These are phyloP conservation scores for Ennomos fuscantarius DNA, from an alignment of 2,888 invertebrate species.

Conservation along the genomic window DNA sequence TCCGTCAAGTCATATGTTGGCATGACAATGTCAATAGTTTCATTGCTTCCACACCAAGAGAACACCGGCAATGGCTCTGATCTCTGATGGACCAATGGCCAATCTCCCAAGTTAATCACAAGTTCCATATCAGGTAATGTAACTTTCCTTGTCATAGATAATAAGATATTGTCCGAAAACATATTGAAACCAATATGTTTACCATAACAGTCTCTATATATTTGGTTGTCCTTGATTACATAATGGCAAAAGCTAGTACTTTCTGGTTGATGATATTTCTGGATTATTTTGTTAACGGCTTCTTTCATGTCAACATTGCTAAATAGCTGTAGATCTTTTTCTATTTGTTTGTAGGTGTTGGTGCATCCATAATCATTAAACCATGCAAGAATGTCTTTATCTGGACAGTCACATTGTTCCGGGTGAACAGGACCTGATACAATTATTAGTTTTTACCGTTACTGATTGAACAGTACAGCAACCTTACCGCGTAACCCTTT, in stretches of 20 bases:
- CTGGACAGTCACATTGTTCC: conserved; percentile 94
- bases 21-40: conserved; percentile 94
- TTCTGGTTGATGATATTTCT: conserved; percentile 90
- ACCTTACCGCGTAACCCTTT: too few relatives aligned
- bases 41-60: conserved; percentile 97
- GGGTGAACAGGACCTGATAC: conserved; percentile 88
- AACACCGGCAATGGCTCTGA: conserved; percentile 91
- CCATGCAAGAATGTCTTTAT: conserved; percentile 87
- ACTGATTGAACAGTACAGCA: too few relatives aligned
- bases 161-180: conserved; percentile 95
- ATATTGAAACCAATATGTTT: conserved; percentile 98
- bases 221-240: conserved; percentile 91
- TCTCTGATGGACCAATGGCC: conserved; percentile 91
- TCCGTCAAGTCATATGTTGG: conserved; percentile 98
- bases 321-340: conserved; percentile 89
- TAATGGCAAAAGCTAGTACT: conserved; percentile 96
- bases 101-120: conserved; percentile 97
- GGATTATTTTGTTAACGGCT: conserved; percentile 86
- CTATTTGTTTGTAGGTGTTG: conserved; percentile 88
- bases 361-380: conserved; percentile 88
- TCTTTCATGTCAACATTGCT: conserved; percentile 88
- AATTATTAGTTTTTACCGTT: conserved; percentile 11
- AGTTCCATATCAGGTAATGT: conserved; percentile 94
- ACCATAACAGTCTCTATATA: conserved; percentile 96
- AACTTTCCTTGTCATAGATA: conserved; percentile 93